Evolutionary conservation across 2,113 vertebrate genomes (phyloP).

Genomic region (Pteruthius melanotis): DNA sequence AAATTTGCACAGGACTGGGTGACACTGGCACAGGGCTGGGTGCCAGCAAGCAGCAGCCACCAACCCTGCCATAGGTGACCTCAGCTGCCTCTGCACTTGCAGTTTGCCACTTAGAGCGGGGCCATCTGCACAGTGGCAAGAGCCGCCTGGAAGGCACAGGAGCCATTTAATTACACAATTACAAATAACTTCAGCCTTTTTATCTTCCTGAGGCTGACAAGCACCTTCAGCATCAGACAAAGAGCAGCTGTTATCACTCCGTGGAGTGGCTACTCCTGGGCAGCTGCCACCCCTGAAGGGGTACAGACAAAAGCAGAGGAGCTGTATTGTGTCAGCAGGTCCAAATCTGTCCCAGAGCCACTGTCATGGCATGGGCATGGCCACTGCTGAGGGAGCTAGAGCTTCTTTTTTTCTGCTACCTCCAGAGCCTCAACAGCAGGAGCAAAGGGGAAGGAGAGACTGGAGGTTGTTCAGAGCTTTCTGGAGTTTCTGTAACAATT

Average conservation of each 20-base stretch:
- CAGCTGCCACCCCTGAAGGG: neutral
- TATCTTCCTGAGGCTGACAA: conserved; percentile 7
- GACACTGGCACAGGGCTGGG: neutral
- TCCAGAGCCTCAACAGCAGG: neutral
- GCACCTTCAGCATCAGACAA: conserved; percentile 43
- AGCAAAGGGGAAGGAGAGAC: neutral
- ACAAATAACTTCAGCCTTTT: conserved; percentile 38
- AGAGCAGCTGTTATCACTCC: neutral
- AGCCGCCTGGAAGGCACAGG: neutral
- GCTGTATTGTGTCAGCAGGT: neutral
- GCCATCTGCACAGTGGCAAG: neutral
- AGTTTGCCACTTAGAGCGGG: neutral
- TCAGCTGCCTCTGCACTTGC: neutral
- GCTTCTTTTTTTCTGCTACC: neutral
- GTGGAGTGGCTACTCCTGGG: neutral
- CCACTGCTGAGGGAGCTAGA: neutral
- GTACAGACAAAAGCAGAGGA: neutral
- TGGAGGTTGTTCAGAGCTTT: neutral
- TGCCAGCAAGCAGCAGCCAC: neutral
- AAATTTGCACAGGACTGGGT: neutral
- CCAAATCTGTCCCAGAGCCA: neutral
- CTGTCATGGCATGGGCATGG: neutral
- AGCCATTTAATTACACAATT: conserved; percentile 50
- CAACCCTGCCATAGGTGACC: fast-evolving
- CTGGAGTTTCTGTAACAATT: neutral